Base-by-base conservation (phyloP, 2,797 vertebrate species). In the Macroramphosus scolopax region DNA sequence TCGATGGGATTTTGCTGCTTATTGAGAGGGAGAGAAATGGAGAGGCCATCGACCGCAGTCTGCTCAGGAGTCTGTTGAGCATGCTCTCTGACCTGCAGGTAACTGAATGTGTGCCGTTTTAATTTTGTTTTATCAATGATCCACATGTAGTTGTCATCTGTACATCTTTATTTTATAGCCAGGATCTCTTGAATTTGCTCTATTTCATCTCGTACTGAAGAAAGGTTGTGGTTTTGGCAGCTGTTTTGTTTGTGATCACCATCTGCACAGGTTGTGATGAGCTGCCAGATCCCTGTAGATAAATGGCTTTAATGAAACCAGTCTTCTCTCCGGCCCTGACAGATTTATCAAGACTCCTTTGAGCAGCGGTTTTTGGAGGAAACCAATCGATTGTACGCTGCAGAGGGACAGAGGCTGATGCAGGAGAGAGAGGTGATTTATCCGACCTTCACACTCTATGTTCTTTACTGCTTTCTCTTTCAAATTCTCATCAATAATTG, bases 261-360 rank as follows among this genome's bases (percentile, higher is more conserved):
- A 1, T 9, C 20, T 13, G 20, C 55, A 5, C 40, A 5, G 1
- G 5, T 3, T 41, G 39, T 62, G 53, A 68, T 65, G 28, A 56
- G 20, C 30, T 52, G 52, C 73, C 57, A 13, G 20, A 11, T 17
- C 51, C 33, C 20, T 47, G 10, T 66, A 75, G 73, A 78, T 22
- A 42, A n/a, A 77, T 57, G 17, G 20, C 41, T 69, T 64, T 69
- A 68, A 71, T 80, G 56, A 75, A 71, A 57, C 37, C 15, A 17
- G 14, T 66, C 44, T 63, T 77, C 8, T 62, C 17, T 55, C 24
- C 12, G 11, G 28, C 39, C 15, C 24, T 49, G 44, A 61, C 79
- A 98, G 97, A 99, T 99, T 86, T 99, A 99, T 87, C 96, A 99
- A 80, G 97, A 99, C 83, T 98, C 95, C 57, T 99, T 99, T 43